These are phyloP conservation scores for Rallus limicola DNA, from an alignment of 2,113 vertebrate genomes.

Conservation along the genomic window DNA sequence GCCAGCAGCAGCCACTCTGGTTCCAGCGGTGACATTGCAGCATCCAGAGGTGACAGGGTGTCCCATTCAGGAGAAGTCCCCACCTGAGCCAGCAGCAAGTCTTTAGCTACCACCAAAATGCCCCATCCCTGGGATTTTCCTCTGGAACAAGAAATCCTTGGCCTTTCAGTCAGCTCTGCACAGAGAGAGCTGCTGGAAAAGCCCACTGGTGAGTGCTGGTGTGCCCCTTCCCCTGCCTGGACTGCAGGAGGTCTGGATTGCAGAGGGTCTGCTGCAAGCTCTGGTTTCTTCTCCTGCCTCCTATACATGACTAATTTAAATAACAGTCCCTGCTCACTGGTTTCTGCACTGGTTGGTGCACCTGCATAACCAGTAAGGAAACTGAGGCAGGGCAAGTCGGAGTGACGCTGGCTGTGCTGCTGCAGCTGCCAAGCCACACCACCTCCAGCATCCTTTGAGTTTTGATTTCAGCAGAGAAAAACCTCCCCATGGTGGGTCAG, in stretches of 20 bases:
- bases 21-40: not conserved
- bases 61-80: not conserved
- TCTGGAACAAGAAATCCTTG: not conserved
- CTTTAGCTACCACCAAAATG: not conserved
- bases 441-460: not conserved
- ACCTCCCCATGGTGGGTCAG: not conserved
- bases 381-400: not conserved
- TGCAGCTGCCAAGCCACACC: fast-evolving
- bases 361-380: fast-evolving
- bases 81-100: not conserved
- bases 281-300: not conserved
- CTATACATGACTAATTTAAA: not conserved
- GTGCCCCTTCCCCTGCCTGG: not conserved
- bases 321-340: fast-evolving
- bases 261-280: fast-evolving
- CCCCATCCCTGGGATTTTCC: not conserved
- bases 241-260: not conserved
- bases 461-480: not conserved
- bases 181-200: not conserved
- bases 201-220: fast-evolving
- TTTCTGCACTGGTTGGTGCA: too few relatives aligned
- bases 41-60: not conserved
- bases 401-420: not conserved
- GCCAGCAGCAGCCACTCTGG: not conserved
- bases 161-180: not conserved